A percentile compares a stretch with the other conserved stretches of the same genome.
Conservation (phyloP, 1,140 invertebrate species). For the Venturia canescens region DNA sequence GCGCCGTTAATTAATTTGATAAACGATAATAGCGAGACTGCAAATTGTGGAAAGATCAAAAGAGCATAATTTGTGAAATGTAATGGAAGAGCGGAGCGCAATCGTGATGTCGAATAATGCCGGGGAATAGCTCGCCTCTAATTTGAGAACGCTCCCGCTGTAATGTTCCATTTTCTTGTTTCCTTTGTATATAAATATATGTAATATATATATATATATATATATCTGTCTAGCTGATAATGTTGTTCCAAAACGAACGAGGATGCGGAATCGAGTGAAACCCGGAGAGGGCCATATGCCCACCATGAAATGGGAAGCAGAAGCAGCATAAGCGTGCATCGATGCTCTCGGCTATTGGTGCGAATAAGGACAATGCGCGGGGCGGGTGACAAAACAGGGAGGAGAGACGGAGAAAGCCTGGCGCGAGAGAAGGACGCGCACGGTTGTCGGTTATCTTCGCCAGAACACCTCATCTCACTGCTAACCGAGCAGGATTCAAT, state of each 20-base stretch:
- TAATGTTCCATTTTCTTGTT: not conserved
- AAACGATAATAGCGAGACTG: too few relatives aligned
- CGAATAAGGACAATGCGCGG: slow-evolving; percentile 53
- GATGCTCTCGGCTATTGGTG: slow-evolving; percentile 30
- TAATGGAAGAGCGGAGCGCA: too few relatives aligned
- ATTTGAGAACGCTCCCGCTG: not conserved
- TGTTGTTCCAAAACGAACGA: slow-evolving; percentile 22
- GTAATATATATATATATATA: not conserved
- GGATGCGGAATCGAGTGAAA: slow-evolving; percentile 1
- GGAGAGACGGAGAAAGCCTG: not conserved
- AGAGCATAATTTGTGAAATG: too few relatives aligned
- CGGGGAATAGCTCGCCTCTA: too few relatives aligned
- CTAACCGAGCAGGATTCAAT: slow-evolving; percentile 19
- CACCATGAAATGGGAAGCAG: slow-evolving; percentile 36
- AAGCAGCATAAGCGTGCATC: not conserved
- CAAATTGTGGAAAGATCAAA: too few relatives aligned
- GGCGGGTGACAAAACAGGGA: slow-evolving; percentile 54
- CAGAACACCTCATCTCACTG: not conserved
- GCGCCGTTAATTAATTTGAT: too few relatives aligned
- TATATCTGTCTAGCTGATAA: slow-evolving; percentile 33
- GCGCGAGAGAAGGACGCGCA: not conserved
- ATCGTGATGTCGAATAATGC: too few relatives aligned
- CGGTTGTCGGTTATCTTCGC: slow-evolving; percentile 30
- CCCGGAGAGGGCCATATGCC: not conserved
- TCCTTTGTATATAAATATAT: not conserved